Evolutionary conservation across 35 echinoderm and acorn worm species (phyloP).

Genomic region (Patiria miniata): DNA sequence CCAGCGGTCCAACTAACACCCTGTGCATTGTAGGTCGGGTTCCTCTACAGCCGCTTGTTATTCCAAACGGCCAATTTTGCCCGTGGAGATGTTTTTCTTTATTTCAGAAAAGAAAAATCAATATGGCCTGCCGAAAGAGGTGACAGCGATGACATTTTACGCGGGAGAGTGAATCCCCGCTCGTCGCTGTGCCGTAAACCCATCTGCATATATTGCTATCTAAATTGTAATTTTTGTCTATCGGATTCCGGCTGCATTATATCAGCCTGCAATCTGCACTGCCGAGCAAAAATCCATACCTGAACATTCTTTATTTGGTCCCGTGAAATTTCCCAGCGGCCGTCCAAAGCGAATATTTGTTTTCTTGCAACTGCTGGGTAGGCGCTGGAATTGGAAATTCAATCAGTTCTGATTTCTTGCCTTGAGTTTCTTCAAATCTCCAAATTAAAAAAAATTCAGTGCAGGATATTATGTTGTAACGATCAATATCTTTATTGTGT

Average conservation of each 20-base stretch:
- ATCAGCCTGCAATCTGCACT: neutral
- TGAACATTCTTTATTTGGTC: neutral
- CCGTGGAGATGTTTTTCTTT: conserved; percentile 25
- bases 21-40: neutral
- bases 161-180: neutral
- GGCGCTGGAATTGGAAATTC: too few relatives aligned
- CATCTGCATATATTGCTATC: conserved; percentile 20
- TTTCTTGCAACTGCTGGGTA: too few relatives aligned
- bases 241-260: neutral
- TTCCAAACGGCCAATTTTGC: conserved; percentile 25
- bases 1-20: too few relatives aligned
- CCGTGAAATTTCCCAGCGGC: too few relatives aligned
- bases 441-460: too few relatives aligned
- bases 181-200: neutral
- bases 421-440: too few relatives aligned
- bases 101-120: conserved; percentile 31
- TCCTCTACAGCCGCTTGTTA: conserved; percentile 6
- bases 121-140: conserved; percentile 14
- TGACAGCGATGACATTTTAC: conserved; percentile 19
- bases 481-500: too few relatives aligned
- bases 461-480: too few relatives aligned
- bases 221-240: conserved; percentile 32
- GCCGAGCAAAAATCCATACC: neutral
- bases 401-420: too few relatives aligned
- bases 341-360: too few relatives aligned